A percentile compares a stretch with the other conserved stretches of the same genome.
phyloP scores from a whole-genome alignment of 37 sponge, comb jelly and placozoan genomes.

The Tethya wilhelma region DNA sequence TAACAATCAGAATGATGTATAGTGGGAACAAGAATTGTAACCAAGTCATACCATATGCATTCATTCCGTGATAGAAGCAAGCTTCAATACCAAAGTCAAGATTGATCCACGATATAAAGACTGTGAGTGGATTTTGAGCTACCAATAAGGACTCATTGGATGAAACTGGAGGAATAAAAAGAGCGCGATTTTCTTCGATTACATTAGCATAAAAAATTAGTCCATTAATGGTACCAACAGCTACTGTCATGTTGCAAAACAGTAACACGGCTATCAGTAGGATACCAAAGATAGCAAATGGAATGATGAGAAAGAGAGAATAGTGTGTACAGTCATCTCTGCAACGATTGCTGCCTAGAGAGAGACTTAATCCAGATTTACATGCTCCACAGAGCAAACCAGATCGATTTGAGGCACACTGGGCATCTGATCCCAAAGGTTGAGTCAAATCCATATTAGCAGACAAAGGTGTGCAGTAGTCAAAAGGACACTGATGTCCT shows the following conservation, averaged over 20 bases:
- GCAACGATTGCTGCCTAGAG: constrained; percentile 25
- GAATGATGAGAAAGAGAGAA: constrained; percentile 6
- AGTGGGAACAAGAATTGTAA: constrained; percentile 50
- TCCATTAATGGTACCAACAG: constrained; percentile 47
- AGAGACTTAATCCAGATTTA: constrained; percentile 19
- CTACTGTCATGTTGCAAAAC: constrained; percentile 29
- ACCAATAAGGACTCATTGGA: too few relatives aligned
- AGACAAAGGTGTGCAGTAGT: too few relatives aligned
- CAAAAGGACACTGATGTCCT: too few relatives aligned
- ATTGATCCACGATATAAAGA: constrained; percentile 41
- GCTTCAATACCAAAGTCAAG: constrained; percentile 11
- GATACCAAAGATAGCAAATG: constrained; percentile 28
- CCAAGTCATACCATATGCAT: constrained; percentile 29
- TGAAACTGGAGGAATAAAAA: background rate
- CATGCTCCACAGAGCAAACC: constrained; percentile 62
- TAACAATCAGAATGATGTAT: constrained; percentile 13
- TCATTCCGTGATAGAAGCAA: constrained; percentile 62
- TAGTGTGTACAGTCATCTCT: constrained; percentile 11
- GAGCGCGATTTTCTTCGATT: background rate
- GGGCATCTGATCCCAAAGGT: background rate
- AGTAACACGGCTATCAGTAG: constrained; percentile 42
- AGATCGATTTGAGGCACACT: constrained; percentile 9
- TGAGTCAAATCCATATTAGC: too few relatives aligned
- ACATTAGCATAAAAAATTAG: constrained; percentile 57
- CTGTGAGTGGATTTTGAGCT: background rate